Conservation (phyloP, 2,113 vertebrate species). For the Lutjanus erythropterus region DNA sequence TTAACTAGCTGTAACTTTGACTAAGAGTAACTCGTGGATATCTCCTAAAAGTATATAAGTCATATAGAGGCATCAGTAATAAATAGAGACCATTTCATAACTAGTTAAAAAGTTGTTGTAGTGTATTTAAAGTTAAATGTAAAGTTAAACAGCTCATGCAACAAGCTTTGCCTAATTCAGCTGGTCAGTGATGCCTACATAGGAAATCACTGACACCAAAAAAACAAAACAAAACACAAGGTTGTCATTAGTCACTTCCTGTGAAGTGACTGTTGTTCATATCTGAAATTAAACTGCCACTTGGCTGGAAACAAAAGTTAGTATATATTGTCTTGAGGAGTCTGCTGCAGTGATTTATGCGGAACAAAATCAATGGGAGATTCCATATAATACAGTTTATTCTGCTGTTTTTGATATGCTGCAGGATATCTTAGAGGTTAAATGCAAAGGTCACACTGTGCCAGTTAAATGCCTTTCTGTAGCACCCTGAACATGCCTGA, state of each 20-base stretch:
- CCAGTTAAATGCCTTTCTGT: background rate
- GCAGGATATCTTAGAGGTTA: background rate
- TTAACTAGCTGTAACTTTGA: no score
- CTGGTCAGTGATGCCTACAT: background rate
- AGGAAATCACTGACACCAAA: background rate
- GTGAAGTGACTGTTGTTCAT: background rate
- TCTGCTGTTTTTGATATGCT: background rate
- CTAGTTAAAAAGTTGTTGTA: no score
- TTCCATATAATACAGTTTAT: background rate
- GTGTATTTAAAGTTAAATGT: background rate
- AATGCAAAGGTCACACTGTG: constrained; percentile 24
- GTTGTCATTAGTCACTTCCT: no score
- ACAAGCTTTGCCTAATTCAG: background rate
- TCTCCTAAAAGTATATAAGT: no score
- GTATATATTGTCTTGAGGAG: background rate
- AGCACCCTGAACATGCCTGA: background rate
- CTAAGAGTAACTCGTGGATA: no score
- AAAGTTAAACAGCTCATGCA: background rate
- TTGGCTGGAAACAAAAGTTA: no score
- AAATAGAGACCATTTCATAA: no score
- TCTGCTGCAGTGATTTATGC: background rate
- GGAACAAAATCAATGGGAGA: background rate
- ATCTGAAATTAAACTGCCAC: background rate
- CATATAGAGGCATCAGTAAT: no score
- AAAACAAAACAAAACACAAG: no score